Base-by-base conservation (phyloP, 2,113 vertebrate species). In the Percina caprodes region DNA sequence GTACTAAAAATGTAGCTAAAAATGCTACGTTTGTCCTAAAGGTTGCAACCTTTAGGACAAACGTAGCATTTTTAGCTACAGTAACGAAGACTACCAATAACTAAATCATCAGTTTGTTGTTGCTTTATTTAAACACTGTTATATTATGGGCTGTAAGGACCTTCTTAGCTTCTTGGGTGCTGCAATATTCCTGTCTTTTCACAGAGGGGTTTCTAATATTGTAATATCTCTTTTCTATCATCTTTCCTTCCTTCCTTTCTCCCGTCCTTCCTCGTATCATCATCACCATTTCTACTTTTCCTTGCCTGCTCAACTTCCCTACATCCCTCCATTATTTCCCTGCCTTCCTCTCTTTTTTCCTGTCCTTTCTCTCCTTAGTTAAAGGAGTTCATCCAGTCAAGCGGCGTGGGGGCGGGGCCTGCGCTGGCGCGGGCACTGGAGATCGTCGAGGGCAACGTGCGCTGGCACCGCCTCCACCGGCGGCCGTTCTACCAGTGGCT, bases 401-500 rank as follows among this genome's bases (percentile, higher is more conserved):
- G 96, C 0, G 94, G 96, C 8, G 95, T 95, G 65, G 96, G 95
- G 79, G 94, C 95, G 62, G 93, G 89, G 51, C 95, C 96, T 54
- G 97, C 97, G 7, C 95, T 98, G 89, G 93, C 96, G 54, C 95
- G 97, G 0, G 97, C 98, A 0, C 92, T 99, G 88, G 98, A 99
- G 95, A 97, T 98, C 2, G 98, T 99, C 0, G 96, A 98, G 92
- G 97, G 97, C 68, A 99, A 99, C 21, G 98, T 99, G 54, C 94
- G 94, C 80, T 99, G 98, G 98, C 97, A 98, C 92, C 95, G 91
- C 76, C 95, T 98, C 79, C 96, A 97, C 87, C 96, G 97, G 83
- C 96, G 97, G 74, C 96, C 97, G 90, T 96, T 99, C 72, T 99
- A 96, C 92, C 97, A 98, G 56, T 99, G 98, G 98, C 93, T 99